Conservation (phyloP, 2,113 vertebrate genomes). For the Vulpes ferrilata region DNA sequence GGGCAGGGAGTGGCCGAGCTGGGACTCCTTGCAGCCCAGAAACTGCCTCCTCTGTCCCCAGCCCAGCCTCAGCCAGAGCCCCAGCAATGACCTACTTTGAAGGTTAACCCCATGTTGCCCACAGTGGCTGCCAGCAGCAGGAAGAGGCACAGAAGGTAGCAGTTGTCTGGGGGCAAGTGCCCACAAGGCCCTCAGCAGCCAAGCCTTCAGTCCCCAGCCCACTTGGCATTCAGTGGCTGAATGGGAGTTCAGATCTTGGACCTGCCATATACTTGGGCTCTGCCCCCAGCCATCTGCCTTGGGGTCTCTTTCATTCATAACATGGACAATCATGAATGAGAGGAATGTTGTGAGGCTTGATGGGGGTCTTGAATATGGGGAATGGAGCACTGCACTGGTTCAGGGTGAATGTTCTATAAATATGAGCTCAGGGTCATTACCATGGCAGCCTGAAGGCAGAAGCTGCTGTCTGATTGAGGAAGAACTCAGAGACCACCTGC, state of each 20-base stretch:
- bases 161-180: not conserved
- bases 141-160: not conserved
- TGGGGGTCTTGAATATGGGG: not conserved
- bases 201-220: not conserved
- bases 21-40: not conserved
- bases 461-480: not conserved
- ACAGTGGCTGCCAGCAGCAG: not conserved
- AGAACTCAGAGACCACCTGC: not conserved
- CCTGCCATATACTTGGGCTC: not conserved
- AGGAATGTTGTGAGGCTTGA: not conserved
- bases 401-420: accelerated
- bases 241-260: not conserved
- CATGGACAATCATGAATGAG: not conserved
- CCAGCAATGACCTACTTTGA: not conserved
- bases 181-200: not conserved
- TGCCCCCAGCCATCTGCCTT: not conserved
- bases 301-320: not conserved
- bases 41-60: not conserved
- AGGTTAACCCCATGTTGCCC: not conserved
- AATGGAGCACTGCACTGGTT: accelerated
- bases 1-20: not conserved
- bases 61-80: not conserved
- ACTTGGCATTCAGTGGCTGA: not conserved
- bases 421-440: accelerated
- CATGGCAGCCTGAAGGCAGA: not conserved